Percentiles rank a stretch among this genome's conserved stretches.
Evolutionary conservation across 1,140 invertebrate genomes (phyloP).

Genomic region (Chironomus tepperi): DNA sequence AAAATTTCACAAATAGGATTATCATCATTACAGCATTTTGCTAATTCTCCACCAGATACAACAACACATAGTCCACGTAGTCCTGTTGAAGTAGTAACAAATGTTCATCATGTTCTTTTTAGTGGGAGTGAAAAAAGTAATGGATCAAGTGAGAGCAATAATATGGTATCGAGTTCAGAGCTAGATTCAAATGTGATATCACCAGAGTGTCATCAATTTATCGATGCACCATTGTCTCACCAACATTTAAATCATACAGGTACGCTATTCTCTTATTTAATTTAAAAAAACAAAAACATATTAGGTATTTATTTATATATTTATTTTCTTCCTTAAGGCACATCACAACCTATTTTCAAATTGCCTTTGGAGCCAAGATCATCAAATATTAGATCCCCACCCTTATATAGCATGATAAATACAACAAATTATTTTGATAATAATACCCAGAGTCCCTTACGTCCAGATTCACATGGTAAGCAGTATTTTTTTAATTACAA

Average conservation of each 20-base stretch:
- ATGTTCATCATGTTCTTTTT: conserved; percentile 28
- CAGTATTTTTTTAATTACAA: not conserved
- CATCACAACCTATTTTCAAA: not conserved
- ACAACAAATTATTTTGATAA: conserved; percentile 26
- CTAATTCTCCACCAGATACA: conserved; percentile 59
- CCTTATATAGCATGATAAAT: conserved; percentile 25
- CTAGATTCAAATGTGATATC: conserved; percentile 53
- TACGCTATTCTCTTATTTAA: not conserved
- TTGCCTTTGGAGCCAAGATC: not conserved
- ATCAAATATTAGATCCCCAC: conserved; percentile 19
- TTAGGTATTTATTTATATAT: too few species aligned
- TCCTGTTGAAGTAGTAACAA: conserved; percentile 30
- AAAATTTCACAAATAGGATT: not conserved
- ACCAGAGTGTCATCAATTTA: conserved; percentile 30
- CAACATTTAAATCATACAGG: conserved; percentile 25
- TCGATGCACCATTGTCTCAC: conserved; percentile 36
- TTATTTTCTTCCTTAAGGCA: not conserved
- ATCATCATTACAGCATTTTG: not conserved
- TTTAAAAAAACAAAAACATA: conserved; percentile 6
- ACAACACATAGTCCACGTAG: conserved; percentile 64
- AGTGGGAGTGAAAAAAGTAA: conserved; percentile 34
- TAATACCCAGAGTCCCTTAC: conserved; percentile 28
- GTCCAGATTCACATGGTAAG: conserved; percentile 31
- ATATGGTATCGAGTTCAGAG: conserved; percentile 64
- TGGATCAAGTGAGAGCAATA: conserved; percentile 32